These are phyloP conservation scores for Rhabdomys pumilio DNA, from an alignment of 2,797 vertebrate genomes.

Conservation along the genomic window DNA sequence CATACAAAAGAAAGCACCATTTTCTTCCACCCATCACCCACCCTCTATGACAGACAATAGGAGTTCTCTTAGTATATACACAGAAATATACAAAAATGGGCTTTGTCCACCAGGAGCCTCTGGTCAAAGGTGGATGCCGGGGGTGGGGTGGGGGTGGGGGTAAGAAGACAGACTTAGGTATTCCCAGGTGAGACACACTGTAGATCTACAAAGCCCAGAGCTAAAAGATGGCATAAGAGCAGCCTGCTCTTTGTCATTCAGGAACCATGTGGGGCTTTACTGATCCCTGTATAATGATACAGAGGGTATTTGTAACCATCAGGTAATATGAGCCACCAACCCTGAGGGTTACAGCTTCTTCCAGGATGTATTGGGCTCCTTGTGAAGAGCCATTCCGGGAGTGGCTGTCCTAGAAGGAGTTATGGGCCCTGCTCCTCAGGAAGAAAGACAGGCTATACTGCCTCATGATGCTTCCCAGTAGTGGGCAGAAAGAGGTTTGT, in stretches of 20 bases:
- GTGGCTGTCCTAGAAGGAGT: neutral
- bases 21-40: neutral
- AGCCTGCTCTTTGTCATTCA: neutral
- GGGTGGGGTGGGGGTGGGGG: accelerated
- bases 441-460: too few relatives aligned
- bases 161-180: neutral
- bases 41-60: accelerated
- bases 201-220: too few relatives aligned
- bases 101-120: neutral
- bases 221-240: neutral
- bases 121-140: neutral
- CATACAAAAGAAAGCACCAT: neutral
- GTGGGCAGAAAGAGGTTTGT: neutral
- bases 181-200: accelerated
- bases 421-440: too few relatives aligned
- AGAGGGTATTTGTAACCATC: neutral
- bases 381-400: neutral
- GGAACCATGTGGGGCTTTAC: neutral
- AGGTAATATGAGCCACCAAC: neutral
- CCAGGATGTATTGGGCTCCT: neutral
- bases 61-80: neutral
- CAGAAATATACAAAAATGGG: slow-evolving; percentile 83
- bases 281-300: neutral
- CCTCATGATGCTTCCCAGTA: neutral
- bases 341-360: neutral